These are phyloP conservation scores for Neomonachus schauinslandi DNA, from an alignment of 2,113 vertebrate genomes.

Conservation along the genomic window DNA sequence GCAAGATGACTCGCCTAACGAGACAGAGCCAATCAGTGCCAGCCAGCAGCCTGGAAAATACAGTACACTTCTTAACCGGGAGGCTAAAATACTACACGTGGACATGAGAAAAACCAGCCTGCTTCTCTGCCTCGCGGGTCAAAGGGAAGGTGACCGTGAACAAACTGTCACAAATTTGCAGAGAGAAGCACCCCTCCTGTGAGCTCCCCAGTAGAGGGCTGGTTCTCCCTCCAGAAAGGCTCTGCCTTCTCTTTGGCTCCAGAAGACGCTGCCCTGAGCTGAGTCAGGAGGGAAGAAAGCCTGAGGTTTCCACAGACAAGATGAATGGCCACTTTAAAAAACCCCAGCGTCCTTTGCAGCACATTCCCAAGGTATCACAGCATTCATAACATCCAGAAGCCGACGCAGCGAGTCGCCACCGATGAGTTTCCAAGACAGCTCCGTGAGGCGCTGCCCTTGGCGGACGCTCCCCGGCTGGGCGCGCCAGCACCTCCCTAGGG, in stretches of 20 bases:
- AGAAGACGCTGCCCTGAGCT: neutral
- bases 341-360: fast-evolving
- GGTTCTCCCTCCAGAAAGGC: neutral
- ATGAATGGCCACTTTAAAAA: neutral
- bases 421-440: neutral
- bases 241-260: neutral
- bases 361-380: neutral
- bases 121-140: neutral
- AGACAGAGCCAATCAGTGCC: neutral
- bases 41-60: neutral
- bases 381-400: neutral
- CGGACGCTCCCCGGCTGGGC: neutral
- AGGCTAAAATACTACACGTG: neutral
- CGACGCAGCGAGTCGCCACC: neutral
- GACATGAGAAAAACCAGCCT: neutral
- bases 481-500: fast-evolving
- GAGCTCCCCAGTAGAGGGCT: neutral
- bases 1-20: neutral
- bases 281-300: neutral
- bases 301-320: conserved; percentile 32
- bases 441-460: neutral
- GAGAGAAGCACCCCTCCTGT: neutral
- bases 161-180: neutral
- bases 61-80: neutral
- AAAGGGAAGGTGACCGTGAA: neutral